phyloP scores from a whole-genome alignment of 2,797 vertebrate genomes.

The Mionectes olivaceus region DNA sequence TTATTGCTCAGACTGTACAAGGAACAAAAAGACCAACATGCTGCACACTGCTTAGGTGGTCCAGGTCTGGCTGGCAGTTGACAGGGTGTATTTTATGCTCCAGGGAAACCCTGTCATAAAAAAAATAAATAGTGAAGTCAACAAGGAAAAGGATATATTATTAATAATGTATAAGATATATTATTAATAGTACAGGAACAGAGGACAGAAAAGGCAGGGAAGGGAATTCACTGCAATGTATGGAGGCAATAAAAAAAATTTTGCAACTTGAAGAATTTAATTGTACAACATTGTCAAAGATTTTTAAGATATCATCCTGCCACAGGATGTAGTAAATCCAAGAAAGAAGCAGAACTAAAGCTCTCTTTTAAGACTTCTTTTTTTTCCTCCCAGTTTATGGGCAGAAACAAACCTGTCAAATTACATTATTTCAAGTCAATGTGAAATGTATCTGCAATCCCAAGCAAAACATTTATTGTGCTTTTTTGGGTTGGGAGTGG shows the following conservation, averaged over 20 bases:
- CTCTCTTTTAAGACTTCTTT: background rate
- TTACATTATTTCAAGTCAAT: background rate
- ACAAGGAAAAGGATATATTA: background rate
- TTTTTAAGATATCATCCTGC: background rate
- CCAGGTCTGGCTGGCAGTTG: background rate
- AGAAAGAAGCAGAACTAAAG: background rate
- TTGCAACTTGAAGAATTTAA: background rate
- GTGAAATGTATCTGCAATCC: background rate
- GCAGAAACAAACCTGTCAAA: background rate
- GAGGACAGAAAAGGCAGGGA: background rate
- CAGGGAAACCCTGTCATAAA: background rate
- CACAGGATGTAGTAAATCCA: background rate
- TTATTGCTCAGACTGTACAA: background rate
- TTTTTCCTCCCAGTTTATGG: background rate
- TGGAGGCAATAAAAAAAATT: background rate
- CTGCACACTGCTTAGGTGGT: background rate
- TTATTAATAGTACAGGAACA: background rate
- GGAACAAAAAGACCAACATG: background rate
- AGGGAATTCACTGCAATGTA: background rate
- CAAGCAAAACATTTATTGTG: background rate
- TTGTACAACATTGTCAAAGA: background rate
- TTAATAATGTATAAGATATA: background rate
- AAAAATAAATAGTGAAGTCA: background rate
- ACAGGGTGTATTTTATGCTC: background rate
- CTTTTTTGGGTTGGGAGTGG: accelerated